Conservation (phyloP, 2,888 invertebrate species). For the Torymus auratus region DNA sequence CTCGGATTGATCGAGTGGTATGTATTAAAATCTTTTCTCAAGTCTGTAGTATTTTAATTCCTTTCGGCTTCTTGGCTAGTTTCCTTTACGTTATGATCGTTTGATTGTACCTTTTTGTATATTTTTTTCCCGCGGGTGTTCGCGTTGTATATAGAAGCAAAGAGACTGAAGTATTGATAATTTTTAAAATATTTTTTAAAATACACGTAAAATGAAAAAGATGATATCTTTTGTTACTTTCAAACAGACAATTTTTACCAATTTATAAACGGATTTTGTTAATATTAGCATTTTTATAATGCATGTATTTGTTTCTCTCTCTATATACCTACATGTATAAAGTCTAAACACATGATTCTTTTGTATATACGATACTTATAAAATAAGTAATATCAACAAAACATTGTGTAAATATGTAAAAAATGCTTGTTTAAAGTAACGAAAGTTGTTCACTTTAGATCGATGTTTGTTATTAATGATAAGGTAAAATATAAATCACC, state of each 20-base stretch:
- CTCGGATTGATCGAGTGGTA: slow-evolving; percentile 77
- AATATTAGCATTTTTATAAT: background rate
- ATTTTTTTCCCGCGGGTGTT: slow-evolving; percentile 36
- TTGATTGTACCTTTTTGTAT: slow-evolving; percentile 3
- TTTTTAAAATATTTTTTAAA: slow-evolving; percentile 13
- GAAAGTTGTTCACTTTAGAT: slow-evolving; percentile 25
- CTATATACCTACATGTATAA: too few species aligned
- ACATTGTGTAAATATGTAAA: slow-evolving; percentile 1
- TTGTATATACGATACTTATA: background rate
- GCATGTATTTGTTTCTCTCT: background rate
- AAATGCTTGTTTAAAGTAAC: slow-evolving; percentile 25
- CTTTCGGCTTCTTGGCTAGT: slow-evolving; percentile 71
- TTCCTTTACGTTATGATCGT: slow-evolving; percentile 49
- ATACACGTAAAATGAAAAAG: slow-evolving; percentile 8
- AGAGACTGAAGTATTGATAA: slow-evolving; percentile 49
- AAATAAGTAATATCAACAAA: background rate
- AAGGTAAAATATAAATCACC: slow-evolving; percentile 48
- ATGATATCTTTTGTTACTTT: slow-evolving; percentile 32
- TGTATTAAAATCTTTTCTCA: slow-evolving; percentile 67
- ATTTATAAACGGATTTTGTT: background rate
- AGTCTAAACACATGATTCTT: too few species aligned
- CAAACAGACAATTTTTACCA: slow-evolving; percentile 13
- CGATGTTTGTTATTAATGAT: slow-evolving; percentile 38
- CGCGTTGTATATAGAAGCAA: slow-evolving; percentile 54
- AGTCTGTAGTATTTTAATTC: slow-evolving; percentile 60